Base-by-base conservation (phyloP, 2,113 vertebrate genomes). In the Scalopus aquaticus region DNA sequence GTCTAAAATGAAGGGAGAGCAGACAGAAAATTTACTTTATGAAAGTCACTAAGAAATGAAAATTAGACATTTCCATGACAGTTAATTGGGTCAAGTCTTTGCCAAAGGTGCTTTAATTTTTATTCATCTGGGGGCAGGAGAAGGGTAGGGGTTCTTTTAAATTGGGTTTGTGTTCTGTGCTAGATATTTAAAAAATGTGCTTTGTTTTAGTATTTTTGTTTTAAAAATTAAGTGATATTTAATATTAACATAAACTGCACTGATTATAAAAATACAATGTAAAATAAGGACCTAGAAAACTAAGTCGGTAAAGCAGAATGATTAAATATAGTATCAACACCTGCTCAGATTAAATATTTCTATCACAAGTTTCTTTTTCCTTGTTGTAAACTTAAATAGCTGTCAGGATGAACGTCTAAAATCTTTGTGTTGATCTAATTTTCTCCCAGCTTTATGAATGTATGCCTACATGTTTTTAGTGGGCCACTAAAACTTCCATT, bases 281-380 rank as follows among this genome's bases (percentile, higher is more conserved):
- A 94, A 94, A 20, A 89, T 39, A 96, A 74, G 60, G 49, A 91
- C 24, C n/a, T 80, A 81, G 24, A 44, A 87, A 80, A 54, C 81
- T 4, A 4, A 90, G 3, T 81, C 30, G 88, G 7, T 35, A 19
- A 93, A 84, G 8, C 9, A 77, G 49, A 73, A 72, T 70, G 64
- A 20, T 20, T 9, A 8, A 62, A 78, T 32, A 10, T 35, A 9
- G 11, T 32, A 32, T 11, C 54, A 12, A 12, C 26, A 49, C 13
- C 35, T 60, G n/a, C 73, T 70, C 64, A 78, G 67, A 73, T 80
- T 72, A 83, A 82, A 78, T 5, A 42, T 30, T 49, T 30, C 12
- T 37, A 58, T 8, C 79, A 28, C 24, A 54, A 9, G 65, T 77
- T 74, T 39, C 19, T 58, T 74, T 60, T 81, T 35, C 12, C 32